These are phyloP conservation scores for Petaurus breviceps DNA, from an alignment of 2,113 vertebrate genomes.

Conservation along the genomic window DNA sequence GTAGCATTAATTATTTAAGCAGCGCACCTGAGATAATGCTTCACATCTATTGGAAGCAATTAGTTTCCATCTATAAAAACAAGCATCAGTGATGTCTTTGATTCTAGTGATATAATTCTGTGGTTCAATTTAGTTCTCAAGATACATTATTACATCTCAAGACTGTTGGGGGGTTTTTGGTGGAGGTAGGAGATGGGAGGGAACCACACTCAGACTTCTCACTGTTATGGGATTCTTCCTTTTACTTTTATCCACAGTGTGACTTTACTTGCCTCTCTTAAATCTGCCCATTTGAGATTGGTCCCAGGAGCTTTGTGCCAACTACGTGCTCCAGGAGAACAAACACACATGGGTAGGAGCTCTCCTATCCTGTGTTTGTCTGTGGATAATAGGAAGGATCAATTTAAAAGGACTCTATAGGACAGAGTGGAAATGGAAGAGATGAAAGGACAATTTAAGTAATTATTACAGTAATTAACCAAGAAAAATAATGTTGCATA, in stretches of 20 bases:
- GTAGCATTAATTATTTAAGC: not conserved
- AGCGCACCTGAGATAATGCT: not conserved
- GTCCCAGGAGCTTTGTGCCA: not conserved
- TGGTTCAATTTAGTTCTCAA: not conserved
- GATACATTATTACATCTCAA: not conserved
- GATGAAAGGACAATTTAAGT: too few species aligned
- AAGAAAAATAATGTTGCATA: not conserved
- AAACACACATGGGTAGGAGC: not conserved
- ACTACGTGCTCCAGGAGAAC: not conserved
- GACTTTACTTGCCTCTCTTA: not conserved
- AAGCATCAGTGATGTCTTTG: not conserved
- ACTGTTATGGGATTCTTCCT: not conserved
- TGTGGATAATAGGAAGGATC: not conserved
- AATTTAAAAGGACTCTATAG: not conserved
- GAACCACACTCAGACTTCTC: not conserved
- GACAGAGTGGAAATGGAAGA: not conserved
- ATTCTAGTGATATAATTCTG: not conserved
- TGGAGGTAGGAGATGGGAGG: rapidly evolving
- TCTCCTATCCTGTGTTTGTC: not conserved
- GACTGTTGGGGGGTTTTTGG: not conserved
- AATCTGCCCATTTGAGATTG: not conserved
- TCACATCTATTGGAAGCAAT: not conserved
- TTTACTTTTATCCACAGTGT: not conserved
- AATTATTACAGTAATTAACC: not conserved
- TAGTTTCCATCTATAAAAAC: not conserved